Percentiles rank a stretch among this genome's conserved stretches.
phyloP scores from a whole-genome alignment of 2,113 vertebrate genomes.

The Hemiscyllium ocellatum region DNA sequence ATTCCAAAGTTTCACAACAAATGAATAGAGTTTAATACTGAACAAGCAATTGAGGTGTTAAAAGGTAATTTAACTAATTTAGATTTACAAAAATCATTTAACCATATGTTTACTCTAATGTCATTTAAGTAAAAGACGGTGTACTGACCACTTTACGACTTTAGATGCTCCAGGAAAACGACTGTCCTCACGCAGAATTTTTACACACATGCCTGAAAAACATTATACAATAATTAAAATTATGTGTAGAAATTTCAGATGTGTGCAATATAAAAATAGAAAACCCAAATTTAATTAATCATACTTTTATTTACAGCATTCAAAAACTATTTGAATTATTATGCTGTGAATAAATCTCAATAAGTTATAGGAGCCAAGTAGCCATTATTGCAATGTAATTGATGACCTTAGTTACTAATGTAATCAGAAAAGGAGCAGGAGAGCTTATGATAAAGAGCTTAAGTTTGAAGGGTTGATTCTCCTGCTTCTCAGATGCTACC shows the following conservation, averaged over 20 bases:
- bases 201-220: background rate
- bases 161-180: slow-evolving; percentile 15
- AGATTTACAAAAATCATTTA: background rate
- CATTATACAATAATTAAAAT: background rate
- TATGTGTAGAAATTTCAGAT: background rate
- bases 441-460: too few species aligned
- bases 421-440: background rate
- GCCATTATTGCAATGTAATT: background rate
- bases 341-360: background rate
- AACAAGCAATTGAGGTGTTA: background rate
- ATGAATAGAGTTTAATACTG: background rate
- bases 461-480: too few species aligned
- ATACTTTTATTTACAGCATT: background rate
- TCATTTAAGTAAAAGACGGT: background rate
- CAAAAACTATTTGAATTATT: background rate
- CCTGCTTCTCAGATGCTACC: too few species aligned
- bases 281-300: background rate
- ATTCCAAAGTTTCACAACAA: background rate
- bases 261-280: background rate
- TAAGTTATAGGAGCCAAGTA: background rate
- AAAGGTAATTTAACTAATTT: background rate
- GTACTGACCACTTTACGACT: background rate
- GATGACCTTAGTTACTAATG: background rate
- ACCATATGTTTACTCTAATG: background rate
- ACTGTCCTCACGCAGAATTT: slow-evolving; percentile 27